These are phyloP conservation scores for Drosophila peninsularis DNA, from an alignment of 2,888 invertebrate species.

Conservation along the genomic window DNA sequence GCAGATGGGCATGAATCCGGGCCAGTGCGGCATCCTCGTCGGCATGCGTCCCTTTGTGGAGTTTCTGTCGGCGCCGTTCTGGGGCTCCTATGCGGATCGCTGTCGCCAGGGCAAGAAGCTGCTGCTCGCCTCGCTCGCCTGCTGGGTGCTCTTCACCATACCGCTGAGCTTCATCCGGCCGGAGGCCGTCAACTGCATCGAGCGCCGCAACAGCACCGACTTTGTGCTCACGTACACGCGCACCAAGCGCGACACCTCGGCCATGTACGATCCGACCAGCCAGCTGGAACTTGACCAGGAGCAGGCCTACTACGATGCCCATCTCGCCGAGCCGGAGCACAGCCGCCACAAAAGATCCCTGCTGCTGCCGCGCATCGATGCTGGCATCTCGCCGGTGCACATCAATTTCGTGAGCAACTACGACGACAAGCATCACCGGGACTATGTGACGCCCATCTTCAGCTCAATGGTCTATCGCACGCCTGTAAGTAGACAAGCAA, in stretches of 20 bases:
- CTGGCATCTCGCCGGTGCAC: slow-evolving; percentile 88
- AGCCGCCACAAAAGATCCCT: slow-evolving; percentile 76
- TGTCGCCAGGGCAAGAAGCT: slow-evolving; percentile 90
- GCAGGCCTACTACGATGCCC: slow-evolving; percentile 28
- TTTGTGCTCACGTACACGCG: slow-evolving; percentile 86
- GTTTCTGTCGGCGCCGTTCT: slow-evolving; percentile 98
- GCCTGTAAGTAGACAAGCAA: slow-evolving; percentile 74
- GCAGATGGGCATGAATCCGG: slow-evolving; percentile 99
- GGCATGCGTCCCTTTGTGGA: slow-evolving; percentile 98
- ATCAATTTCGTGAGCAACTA: slow-evolving; percentile 92
- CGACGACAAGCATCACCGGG: slow-evolving; percentile 88
- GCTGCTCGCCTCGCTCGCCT: slow-evolving; percentile 94
- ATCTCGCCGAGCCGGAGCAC: slow-evolving; percentile 58
- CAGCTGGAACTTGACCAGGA: slow-evolving; percentile 23
- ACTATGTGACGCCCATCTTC: slow-evolving; percentile 95
- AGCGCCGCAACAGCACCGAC: slow-evolving; percentile 87
- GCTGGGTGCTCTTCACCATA: slow-evolving; percentile 98
- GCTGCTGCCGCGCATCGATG: slow-evolving; percentile 81
- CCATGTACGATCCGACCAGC: slow-evolving; percentile 51
- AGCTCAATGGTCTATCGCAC: slow-evolving; percentile 96
- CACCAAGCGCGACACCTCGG: slow-evolving; percentile 85
- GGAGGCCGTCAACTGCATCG: slow-evolving; percentile 94
- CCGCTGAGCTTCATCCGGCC: slow-evolving; percentile 98
- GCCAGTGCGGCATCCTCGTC: slow-evolving; percentile 96
- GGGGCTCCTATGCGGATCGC: slow-evolving; percentile 97